Base-by-base conservation (phyloP, 1,140 invertebrate genomes). In the Pachypsylla venusta region DNA sequence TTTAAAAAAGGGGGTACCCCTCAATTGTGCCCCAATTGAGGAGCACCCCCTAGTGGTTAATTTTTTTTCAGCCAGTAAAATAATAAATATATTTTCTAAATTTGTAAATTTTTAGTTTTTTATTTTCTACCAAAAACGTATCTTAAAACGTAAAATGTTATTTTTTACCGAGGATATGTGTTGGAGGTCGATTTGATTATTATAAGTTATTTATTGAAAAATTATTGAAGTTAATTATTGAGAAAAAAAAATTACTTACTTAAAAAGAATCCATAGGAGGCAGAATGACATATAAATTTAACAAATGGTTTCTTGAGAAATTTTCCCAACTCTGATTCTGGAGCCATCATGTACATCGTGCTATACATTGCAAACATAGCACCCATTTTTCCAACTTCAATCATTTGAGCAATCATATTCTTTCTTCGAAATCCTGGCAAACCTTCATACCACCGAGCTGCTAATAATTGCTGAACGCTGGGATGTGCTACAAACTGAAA, bases 271-370 rank as follows among this genome's bases (percentile, higher is more conserved):
- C 85, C 85, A 70, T 94, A 95, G 1, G 89, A 91, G 2, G 85
- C 81, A 3, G 89, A 92, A 68, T 94, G 88, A 66, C 82, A 87
- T 63, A 95, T 89, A 71, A 96, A 96, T 71, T 94, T 94, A 66
- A 94, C 88, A 69, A 94, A 94, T 0, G 92, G 91, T 67, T 91
- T 91, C 69, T 87, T 88, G 79, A 93, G 84, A 65, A 89, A 87
- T 58, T 79, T 71, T 19, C 85, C 90, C 67, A 85, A 83, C 60
- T 83, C 76, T 0, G 85, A 89, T 4, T 82, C 81, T 0, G 89
- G 89, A 0, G 82, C 77, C n/a, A 93, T 65, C 77, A 94, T 87
- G 69, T 92, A 92, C 48, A 87, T 82, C 14, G 83, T 73, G 66
- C 85, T 85, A 68, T 91, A 89, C 2, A 93, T 73, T 1, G 90